A percentile compares a stretch with the other conserved stretches of the same genome.
Conservation (phyloP, 2,888 invertebrate genomes). For the Drosophila antonietae region DNA sequence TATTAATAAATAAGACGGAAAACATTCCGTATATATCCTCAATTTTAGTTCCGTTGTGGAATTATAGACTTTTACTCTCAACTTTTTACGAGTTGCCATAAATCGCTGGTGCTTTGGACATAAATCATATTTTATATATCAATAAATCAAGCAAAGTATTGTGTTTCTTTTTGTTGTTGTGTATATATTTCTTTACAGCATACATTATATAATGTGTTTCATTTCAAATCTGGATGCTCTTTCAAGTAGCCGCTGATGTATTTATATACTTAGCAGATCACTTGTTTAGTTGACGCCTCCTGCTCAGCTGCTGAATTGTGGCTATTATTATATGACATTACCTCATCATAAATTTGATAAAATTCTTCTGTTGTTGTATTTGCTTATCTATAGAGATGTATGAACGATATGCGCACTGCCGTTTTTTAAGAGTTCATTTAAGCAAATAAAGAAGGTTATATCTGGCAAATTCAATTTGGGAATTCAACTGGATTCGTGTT, state of each 20-base stretch:
- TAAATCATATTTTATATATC: conserved; percentile 8
- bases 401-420: conserved; percentile 5
- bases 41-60: neutral
- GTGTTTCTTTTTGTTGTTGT: no score
- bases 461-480: conserved; percentile 49
- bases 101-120: neutral
- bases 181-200: no score
- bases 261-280: neutral
- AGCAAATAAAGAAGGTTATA: conserved; percentile 29
- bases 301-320: neutral
- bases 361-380: neutral
- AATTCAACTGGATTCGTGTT: conserved; percentile 31
- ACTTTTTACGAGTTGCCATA: conserved; percentile 5
- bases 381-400: conserved; percentile 4
- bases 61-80: neutral
- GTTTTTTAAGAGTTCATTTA: conserved; percentile 11
- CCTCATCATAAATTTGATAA: conserved; percentile 5
- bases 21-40: neutral
- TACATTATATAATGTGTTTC: neutral
- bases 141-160: conserved; percentile 6
- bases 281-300: neutral
- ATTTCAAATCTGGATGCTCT: no score
- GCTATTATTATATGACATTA: conserved; percentile 4
- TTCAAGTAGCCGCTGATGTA: conserved; percentile 4
- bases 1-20: neutral